phyloP scores from a whole-genome alignment of 1,140 invertebrate genomes.

The Atta texana region DNA sequence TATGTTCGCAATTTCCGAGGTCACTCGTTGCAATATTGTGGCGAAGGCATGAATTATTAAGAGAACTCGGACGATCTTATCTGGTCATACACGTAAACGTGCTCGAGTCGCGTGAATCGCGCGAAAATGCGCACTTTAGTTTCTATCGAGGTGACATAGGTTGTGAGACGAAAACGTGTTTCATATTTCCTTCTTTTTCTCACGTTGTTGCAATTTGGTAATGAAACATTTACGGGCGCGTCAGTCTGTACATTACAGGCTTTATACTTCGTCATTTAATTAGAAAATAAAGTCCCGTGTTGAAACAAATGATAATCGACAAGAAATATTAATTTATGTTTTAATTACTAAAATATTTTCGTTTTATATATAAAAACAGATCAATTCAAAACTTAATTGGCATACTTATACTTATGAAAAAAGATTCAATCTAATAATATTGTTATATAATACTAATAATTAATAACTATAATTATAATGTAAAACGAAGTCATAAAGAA shows the following conservation, averaged over 20 bases:
- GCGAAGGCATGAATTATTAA: constrained; percentile 48
- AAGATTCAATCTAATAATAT: background rate
- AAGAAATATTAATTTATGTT: background rate
- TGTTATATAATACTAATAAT: no score
- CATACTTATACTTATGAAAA: background rate
- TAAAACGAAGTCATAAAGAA: background rate
- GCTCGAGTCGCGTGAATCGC: constrained; percentile 47
- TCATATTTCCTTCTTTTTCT: background rate
- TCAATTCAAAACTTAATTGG: background rate
- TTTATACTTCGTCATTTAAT: constrained; percentile 10
- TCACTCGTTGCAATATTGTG: constrained; percentile 42
- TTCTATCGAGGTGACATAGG: constrained; percentile 2
- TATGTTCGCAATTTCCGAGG: constrained; percentile 37
- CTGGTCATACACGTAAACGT: constrained; percentile 46
- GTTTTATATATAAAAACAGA: background rate
- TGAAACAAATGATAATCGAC: background rate
- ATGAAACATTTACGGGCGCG: background rate
- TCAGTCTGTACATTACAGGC: no score
- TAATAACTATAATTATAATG: background rate
- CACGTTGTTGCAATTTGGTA: background rate
- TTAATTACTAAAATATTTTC: background rate
- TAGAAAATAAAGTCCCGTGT: background rate
- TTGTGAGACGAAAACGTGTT: background rate
- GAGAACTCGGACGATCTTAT: constrained; percentile 59
- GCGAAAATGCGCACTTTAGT: constrained; percentile 38